Conservation (phyloP, 2,113 vertebrate genomes). For the Puntigrus tetrazona region DNA sequence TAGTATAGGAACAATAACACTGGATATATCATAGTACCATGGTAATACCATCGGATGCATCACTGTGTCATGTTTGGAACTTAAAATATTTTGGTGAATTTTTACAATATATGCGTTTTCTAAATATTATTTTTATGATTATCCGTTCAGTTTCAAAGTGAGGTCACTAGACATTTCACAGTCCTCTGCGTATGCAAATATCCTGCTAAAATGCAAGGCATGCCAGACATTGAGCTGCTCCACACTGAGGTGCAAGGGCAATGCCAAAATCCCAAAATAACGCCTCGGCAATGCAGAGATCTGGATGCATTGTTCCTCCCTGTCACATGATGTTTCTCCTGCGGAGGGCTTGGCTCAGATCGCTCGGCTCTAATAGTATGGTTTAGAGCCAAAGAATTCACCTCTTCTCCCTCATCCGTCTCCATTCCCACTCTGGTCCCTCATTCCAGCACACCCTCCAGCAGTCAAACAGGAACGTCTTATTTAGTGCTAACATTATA, state of each 20-base stretch:
- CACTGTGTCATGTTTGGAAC: too few relatives aligned
- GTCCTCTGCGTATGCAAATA: constrained; percentile 5
- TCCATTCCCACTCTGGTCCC: constrained; percentile 11
- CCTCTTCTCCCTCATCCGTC: constrained; percentile 26
- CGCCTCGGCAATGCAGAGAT: background rate
- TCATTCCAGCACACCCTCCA: constrained; percentile 35
- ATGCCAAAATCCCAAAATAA: constrained; percentile 22
- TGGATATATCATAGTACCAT: too few relatives aligned
- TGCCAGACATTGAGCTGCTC: constrained; percentile 17
- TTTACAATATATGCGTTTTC: too few relatives aligned
- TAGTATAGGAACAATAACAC: too few relatives aligned
- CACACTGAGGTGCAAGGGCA: constrained; percentile 1
- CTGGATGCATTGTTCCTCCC: constrained; percentile 19
- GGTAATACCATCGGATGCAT: too few relatives aligned
- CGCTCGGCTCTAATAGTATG: constrained; percentile 40
- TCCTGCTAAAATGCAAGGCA: background rate
- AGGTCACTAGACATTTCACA: background rate
- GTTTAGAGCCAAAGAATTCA: constrained; percentile 55
- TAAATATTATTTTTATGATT: background rate
- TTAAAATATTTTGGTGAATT: too few relatives aligned
- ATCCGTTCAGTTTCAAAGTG: background rate
- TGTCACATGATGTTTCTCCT: constrained; percentile 57
- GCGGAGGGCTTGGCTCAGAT: constrained; percentile 36
- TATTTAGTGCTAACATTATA: constrained; percentile 31
- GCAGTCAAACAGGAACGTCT: constrained; percentile 11